A percentile compares a stretch with the other conserved stretches of the same genome.
Conservation (phyloP, 2,797 vertebrate species). For the Syngnathus acus region DNA sequence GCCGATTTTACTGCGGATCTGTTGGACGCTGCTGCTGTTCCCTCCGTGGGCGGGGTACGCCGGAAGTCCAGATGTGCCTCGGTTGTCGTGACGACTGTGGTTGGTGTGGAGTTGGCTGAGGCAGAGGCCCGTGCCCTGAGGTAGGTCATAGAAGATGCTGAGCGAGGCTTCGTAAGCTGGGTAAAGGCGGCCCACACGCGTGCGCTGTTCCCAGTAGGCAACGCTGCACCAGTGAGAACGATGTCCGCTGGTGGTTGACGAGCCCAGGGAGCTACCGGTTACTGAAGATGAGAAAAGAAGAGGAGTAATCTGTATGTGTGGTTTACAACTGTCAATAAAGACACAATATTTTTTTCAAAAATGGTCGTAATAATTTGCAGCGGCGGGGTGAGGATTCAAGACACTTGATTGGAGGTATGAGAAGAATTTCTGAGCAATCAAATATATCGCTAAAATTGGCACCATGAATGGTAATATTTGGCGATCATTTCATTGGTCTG, state of each 20-base stretch:
- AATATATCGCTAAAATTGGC: too few species aligned
- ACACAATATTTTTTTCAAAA: not conserved
- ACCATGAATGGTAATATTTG: not conserved
- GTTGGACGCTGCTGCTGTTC: slow-evolving; percentile 75
- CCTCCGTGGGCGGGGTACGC: slow-evolving; percentile 22
- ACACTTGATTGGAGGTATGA: not conserved
- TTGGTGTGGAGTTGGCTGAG: slow-evolving; percentile 85
- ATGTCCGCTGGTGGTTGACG: slow-evolving; percentile 62
- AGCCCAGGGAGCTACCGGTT: slow-evolving; percentile 85
- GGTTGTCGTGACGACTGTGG: slow-evolving; percentile 46
- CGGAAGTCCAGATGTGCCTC: slow-evolving; percentile 23
- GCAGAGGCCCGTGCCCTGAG: slow-evolving; percentile 99
- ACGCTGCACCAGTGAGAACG: slow-evolving; percentile 95
- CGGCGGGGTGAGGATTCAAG: not conserved
- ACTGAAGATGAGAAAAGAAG: slow-evolving; percentile 61
- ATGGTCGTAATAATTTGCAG: not conserved
- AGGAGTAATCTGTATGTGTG: not conserved
- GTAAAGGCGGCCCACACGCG: slow-evolving; percentile 91
- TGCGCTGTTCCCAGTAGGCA: slow-evolving; percentile 97
- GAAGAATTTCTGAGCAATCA: not conserved
- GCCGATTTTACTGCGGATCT: slow-evolving; percentile 92
- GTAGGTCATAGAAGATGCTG: slow-evolving; percentile 99
- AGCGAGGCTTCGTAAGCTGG: slow-evolving; percentile 90
- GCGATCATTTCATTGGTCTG: not conserved
- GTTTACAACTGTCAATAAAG: not conserved